A percentile compares a stretch with the other conserved stretches of the same genome.
Evolutionary conservation across 2,113 vertebrate genomes (phyloP).

Genomic region (Tamias sibiricus): DNA sequence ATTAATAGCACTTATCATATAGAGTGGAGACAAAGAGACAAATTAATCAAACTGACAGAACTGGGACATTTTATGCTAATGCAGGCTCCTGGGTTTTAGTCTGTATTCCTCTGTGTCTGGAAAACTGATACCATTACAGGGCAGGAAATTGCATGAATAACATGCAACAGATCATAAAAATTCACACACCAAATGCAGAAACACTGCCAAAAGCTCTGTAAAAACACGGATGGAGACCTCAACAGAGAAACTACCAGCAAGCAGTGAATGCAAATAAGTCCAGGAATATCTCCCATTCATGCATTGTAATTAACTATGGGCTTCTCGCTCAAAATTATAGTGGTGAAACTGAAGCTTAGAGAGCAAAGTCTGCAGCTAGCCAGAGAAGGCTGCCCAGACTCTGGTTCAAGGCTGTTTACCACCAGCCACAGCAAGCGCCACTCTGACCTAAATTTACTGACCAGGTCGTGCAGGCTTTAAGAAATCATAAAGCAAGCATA

Average conservation of each 20-base stretch:
- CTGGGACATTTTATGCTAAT: constrained; percentile 94
- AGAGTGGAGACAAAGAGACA: constrained; percentile 94
- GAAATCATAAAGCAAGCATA: constrained; percentile 26
- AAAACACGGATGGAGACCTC: constrained; percentile 88
- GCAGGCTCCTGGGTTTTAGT: constrained; percentile 87
- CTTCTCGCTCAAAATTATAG: constrained; percentile 75
- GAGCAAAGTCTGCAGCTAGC: constrained; percentile 65
- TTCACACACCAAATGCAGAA: constrained; percentile 88
- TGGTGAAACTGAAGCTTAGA: constrained; percentile 81
- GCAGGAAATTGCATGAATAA: constrained; percentile 92
- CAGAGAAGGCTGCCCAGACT: constrained; percentile 76
- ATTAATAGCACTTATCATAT: constrained; percentile 94
- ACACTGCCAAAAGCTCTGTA: constrained; percentile 88
- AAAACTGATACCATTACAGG: constrained; percentile 91
- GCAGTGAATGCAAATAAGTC: constrained; percentile 88
- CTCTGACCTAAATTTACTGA: constrained; percentile 40
- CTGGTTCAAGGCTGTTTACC: constrained; percentile 60
- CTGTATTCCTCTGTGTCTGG: constrained; percentile 89
- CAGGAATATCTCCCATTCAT: constrained; percentile 85
- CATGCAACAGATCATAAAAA: constrained; percentile 91
- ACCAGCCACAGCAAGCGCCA: neutral
- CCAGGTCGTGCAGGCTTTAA: neutral
- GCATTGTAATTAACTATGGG: constrained; percentile 84
- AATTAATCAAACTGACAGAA: constrained; percentile 95
- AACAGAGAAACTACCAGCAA: constrained; percentile 86